Conservation (phyloP, 2,113 vertebrate species). For the Anguilla rostrata region DNA sequence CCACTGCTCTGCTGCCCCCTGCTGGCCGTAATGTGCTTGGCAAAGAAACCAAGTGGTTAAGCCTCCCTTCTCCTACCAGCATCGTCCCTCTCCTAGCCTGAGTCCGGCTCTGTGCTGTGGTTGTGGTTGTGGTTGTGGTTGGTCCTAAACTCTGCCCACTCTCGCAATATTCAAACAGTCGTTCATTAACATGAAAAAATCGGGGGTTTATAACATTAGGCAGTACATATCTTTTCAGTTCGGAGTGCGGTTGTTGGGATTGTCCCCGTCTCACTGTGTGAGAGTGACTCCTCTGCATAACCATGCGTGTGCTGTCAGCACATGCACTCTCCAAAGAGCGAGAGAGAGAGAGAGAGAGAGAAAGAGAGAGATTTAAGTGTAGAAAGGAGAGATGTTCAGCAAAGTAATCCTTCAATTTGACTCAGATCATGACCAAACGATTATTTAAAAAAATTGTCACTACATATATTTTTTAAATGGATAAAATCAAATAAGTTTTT, state of each 20-base stretch:
- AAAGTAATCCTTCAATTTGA: constrained; percentile 23
- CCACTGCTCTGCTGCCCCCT: neutral
- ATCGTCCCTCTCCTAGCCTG: neutral
- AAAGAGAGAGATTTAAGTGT: constrained; percentile 28
- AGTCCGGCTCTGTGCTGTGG: neutral
- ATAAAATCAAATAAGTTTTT: neutral
- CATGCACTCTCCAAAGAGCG: neutral
- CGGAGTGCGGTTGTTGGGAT: too few relatives aligned
- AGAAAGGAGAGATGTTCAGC: constrained; percentile 37
- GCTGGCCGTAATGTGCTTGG: neutral
- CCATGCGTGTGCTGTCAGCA: too few relatives aligned
- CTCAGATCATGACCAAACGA: neutral
- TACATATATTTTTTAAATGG: too few relatives aligned
- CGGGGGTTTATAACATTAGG: too few relatives aligned
- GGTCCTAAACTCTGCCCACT: too few relatives aligned
- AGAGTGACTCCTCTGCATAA: too few relatives aligned
- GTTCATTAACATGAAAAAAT: too few relatives aligned
- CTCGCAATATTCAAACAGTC: too few relatives aligned
- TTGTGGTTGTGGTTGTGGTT: neutral
- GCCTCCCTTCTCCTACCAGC: neutral
- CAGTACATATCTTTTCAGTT: too few relatives aligned
- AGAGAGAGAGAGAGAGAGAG: constrained; percentile 39
- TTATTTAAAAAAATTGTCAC: neutral
- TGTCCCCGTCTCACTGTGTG: too few relatives aligned
- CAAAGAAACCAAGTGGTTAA: neutral